Evolutionary conservation across 2,797 vertebrate genomes (phyloP), one percentile per base, ranked within the genome.

Genomic region (Tenualosa ilisha): DNA sequence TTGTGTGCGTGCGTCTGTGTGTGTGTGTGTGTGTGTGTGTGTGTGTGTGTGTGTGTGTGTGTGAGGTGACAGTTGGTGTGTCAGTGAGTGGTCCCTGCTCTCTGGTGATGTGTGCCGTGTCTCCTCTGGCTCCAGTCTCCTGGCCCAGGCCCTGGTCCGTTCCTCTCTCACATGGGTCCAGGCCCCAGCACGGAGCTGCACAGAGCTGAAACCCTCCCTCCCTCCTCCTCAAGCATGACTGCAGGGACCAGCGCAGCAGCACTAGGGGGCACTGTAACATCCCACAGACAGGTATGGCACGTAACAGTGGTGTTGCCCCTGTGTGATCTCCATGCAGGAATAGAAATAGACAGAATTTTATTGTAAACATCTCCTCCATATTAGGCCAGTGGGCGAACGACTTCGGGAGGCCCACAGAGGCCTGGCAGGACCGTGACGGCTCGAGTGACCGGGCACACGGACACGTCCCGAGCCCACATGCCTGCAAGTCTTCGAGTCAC

Each of bases 401-500:
- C 97, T 86, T 97, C 97, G 49, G 93, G 97, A 65, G 93, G 93
- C 86, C 97, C 97, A 40, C 98, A 98, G 92, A 99, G 97, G 93
- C 91, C 97, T 40, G 94, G 95, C 88, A 97, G 95, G 93, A 97
- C 96, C 0, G 95, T 99, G 84, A 98, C 96, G 0, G 97, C 97
- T 89, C 96, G 97, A 72, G 93, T 98, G 90, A 96, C 94, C 0
- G 97, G 96, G 5, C 95, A 95, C 51, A 86, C 93, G 50, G 97
- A 97, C 82, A 86, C 88, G 20, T 86, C 92, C 81, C 97, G 95
- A 90, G 86, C 91, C 3, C 82, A 90, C 50, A 65, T 94, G 53
- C 90, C 88, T 72, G 90, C 94, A 85, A 95, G 91, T 89, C 91
- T 98, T 82, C 93, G 96, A 20, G 95, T 97, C 88, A 96, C 96